Percentiles rank a stretch among this genome's conserved stretches.
Evolutionary conservation across 2,888 invertebrate species (phyloP).

Genomic region (Horisme vitalbata): DNA sequence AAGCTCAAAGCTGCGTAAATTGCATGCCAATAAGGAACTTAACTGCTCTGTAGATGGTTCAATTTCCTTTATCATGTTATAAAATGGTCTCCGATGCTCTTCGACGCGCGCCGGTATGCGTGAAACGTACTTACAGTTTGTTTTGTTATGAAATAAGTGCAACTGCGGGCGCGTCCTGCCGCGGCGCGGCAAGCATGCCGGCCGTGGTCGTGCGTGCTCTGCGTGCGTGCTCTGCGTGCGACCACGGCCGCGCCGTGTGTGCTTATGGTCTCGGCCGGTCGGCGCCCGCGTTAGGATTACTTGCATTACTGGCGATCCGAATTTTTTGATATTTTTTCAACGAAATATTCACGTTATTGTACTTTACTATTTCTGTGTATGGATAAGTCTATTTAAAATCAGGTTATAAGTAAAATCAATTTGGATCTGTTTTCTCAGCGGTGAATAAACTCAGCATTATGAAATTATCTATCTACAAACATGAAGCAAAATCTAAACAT

Average conservation of each 20-base stretch:
- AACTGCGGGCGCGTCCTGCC: conserved; percentile 42
- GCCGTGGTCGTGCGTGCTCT: no score
- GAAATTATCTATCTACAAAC: conserved; percentile 67
- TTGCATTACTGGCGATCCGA: conserved; percentile 64
- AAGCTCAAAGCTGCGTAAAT: no score
- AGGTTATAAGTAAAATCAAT: conserved; percentile 78
- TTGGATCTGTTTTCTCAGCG: conserved; percentile 78
- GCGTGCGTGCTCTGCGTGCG: no score
- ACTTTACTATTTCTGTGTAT: conserved; percentile 72
- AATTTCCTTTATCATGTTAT: no score
- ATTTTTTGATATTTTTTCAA: conserved; percentile 81
- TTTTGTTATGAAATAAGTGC: conserved; percentile 73
- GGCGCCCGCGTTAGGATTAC: conserved; percentile 49
- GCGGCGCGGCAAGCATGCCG: no score
- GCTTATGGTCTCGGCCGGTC: no score
- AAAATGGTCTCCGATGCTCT: no score
- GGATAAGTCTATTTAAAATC: conserved; percentile 78
- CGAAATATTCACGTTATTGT: conserved; percentile 74
- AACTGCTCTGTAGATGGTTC: no score
- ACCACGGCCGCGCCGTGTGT: conserved; percentile 1
- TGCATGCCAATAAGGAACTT: no score
- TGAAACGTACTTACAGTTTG: conserved; percentile 54
- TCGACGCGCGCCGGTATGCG: no score
- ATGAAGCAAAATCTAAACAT: conserved; percentile 64
- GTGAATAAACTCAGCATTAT: conserved; percentile 65